Conservation (phyloP, 1,140 invertebrate genomes). For the Papilio helenus region DNA sequence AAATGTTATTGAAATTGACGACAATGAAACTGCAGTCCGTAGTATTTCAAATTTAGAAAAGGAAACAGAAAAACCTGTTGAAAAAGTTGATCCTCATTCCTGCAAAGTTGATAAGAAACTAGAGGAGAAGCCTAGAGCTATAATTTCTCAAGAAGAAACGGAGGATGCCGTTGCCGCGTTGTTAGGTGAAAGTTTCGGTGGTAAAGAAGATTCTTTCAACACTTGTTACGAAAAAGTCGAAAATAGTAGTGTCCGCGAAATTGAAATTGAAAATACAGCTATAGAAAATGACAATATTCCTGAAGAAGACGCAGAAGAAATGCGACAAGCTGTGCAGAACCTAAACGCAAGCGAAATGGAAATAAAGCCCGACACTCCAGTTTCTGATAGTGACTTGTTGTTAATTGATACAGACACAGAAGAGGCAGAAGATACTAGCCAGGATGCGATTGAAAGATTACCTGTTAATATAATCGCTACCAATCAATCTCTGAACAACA, state of each 20-base stretch:
- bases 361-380: constrained; percentile 91
- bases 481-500: constrained; percentile 61
- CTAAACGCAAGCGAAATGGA: constrained; percentile 89
- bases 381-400: constrained; percentile 91
- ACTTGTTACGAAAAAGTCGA: constrained; percentile 82
- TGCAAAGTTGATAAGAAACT: constrained; percentile 82
- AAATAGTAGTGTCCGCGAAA: constrained; percentile 64
- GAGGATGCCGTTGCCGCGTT: constrained; percentile 95
- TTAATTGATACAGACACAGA: constrained; percentile 95
- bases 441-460: constrained; percentile 71
- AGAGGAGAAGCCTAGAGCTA: constrained; percentile 90
- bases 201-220: constrained; percentile 77
- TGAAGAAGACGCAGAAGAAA: constrained; percentile 89
- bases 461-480: constrained; percentile 73
- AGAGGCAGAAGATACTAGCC: constrained; percentile 82
- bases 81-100: constrained; percentile 55
- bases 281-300: constrained; percentile 83
- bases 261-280: constrained; percentile 71
- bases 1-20: constrained; percentile 58
- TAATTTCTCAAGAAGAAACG: constrained; percentile 96
- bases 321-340: constrained; percentile 90
- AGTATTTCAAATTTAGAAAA: constrained; percentile 75
- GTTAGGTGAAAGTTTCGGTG: constrained; percentile 91
- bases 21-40: constrained; percentile 91
- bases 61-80: constrained; percentile 54